Percentiles rank a stretch among this genome's conserved stretches.
Conservation (phyloP, 2,888 invertebrate species). For the Dorcus parallelipipedus region DNA sequence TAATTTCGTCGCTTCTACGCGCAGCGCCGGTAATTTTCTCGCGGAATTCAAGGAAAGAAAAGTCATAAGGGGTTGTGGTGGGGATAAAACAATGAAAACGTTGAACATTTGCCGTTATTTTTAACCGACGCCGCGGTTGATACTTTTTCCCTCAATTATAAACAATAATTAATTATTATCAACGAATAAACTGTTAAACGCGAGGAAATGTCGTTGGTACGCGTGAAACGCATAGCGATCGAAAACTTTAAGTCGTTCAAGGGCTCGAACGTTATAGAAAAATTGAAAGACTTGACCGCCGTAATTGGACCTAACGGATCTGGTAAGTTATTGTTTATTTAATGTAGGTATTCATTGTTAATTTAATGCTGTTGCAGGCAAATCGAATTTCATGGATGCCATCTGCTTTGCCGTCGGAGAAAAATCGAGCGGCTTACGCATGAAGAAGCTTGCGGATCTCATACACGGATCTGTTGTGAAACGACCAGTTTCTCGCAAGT, state of each 20-base stretch:
- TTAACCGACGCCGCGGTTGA: too few relatives aligned
- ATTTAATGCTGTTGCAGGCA: constrained; percentile 62
- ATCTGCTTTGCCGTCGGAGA: constrained; percentile 99
- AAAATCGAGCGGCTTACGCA: constrained; percentile 89
- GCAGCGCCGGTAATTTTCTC: too few relatives aligned
- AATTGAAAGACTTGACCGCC: constrained; percentile 94
- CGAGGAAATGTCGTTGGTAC: constrained; percentile 66
- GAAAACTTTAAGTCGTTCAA: constrained; percentile 99
- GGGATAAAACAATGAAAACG: too few relatives aligned
- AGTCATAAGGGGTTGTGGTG: too few relatives aligned
- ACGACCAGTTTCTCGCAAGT: constrained; percentile 83
- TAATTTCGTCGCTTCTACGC: too few relatives aligned
- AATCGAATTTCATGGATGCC: constrained; percentile 99
- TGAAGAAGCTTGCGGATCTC: constrained; percentile 89
- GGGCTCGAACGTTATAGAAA: constrained; percentile 90
- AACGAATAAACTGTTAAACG: too few relatives aligned
- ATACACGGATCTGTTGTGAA: constrained; percentile 98
- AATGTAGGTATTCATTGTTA: background rate
- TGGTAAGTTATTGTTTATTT: constrained; percentile 57
- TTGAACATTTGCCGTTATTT: too few relatives aligned
- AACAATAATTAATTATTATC: too few relatives aligned
- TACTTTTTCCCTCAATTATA: too few relatives aligned
- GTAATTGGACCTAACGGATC: constrained; percentile 99
- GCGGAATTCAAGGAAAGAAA: too few relatives aligned
- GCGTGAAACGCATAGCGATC: constrained; percentile 90